Evolutionary conservation across 2,797 vertebrate genomes (phyloP), one percentile per base, ranked within the genome.

Genomic region (Botia kubotai): DNA sequence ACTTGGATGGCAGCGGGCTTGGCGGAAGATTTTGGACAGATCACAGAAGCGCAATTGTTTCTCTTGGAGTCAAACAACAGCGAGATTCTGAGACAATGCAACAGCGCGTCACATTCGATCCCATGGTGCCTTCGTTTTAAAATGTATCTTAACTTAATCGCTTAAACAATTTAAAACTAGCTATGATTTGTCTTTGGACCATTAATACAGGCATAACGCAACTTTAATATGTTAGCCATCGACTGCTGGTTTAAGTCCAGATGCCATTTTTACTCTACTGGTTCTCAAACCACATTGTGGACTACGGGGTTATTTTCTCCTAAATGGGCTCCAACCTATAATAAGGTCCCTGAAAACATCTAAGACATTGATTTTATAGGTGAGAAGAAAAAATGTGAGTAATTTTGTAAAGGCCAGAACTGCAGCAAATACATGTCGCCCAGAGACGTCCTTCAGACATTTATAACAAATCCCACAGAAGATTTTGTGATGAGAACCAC

Each of bases 221-320:
- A 43, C 48, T 72, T 79, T 79, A 62, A 62, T 53, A 72, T 72
- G 46, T 79, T 65, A 63, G 50, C 26, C 72, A 72, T 53, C 62
- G 68, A 72, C 58, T 72, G 14, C 58, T 65, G 77, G 69, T 48
- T 0, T 14, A 79, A 58, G 26, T 14, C 68, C 68, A 72, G 19
- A 72, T 14, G 46, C 63, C 14, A 43, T 13, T 72, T 79, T n/a
- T 71, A 8, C 14, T 71, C n/a, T 39, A 39, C 6, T 63, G 75
- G 75, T 50, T 26, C 7, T 19, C 53, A 66, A 57, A 33, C 33
- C 33, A 33, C 60, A 57, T 14, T 36, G 12, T 16, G 43, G 13
- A 79, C 70, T 46, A 50, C 8, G 4, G 46, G 39, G 67, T 71
- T 52, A 79, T 79, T 71, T 71, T 70, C 67, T 60, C 7, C 23